Conservation (phyloP, 2,888 invertebrate species). For the Dendrolimus houi region DNA sequence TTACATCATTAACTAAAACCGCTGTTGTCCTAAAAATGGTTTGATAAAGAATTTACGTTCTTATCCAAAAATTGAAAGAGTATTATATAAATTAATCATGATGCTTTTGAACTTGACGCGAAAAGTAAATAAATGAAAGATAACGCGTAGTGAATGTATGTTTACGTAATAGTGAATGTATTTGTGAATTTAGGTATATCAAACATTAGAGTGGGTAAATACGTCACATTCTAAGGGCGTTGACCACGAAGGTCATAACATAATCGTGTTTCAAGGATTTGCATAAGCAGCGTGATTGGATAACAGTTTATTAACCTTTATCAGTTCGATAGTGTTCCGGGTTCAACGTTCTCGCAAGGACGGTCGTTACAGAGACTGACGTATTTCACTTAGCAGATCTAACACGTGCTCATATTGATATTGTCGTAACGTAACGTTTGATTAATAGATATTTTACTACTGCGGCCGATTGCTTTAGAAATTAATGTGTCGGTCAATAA, state of each 20-base stretch:
- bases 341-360: conserved; percentile 63
- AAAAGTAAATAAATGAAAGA: conserved; percentile 1
- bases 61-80: background rate
- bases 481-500: conserved; percentile 34
- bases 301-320: conserved; percentile 49
- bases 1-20: too few species aligned
- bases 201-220: conserved; percentile 19
- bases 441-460: conserved; percentile 34
- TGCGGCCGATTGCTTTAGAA: conserved; percentile 17
- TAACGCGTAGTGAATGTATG: background rate
- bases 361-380: conserved; percentile 37
- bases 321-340: conserved; percentile 52
- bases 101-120: conserved; percentile 6
- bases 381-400: conserved; percentile 31
- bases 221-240: conserved; percentile 31
- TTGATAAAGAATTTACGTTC: too few species aligned
- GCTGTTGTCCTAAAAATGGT: too few species aligned
- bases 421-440: conserved; percentile 12
- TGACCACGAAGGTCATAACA: conserved; percentile 55
- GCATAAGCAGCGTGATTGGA: conserved; percentile 47
- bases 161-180: background rate
- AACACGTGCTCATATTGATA: conserved; percentile 20
- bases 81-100: background rate
- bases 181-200: background rate
- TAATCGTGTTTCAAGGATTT: conserved; percentile 45